Evolutionary conservation across 2,113 vertebrate species (phyloP), one percentile per base, ranked within the genome.

Genomic region (Nycticebus coucang): DNA sequence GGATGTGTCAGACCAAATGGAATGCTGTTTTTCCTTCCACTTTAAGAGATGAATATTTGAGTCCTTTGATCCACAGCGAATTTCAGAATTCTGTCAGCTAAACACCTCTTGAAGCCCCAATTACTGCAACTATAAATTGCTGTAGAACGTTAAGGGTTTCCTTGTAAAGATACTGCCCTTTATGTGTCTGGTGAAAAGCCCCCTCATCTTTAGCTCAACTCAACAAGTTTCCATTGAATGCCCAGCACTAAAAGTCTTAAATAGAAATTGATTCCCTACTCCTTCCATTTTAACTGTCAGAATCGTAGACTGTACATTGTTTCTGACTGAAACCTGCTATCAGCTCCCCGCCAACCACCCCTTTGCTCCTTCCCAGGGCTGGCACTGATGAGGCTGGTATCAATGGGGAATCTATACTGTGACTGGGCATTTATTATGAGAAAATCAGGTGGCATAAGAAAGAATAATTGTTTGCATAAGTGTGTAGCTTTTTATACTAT

Each of bases 381-480:
- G 78, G 75, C 55, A 12, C 24, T 11, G 41, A 83, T 71, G 86
- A 82, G 41, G 85, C 87, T 26, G 17, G 7, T 35, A 68, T 95
- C 95, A 28, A 18, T 22, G 33, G 95, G 87, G 89, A 35, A 92
- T 83, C 95, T 93, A 12, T 19, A 53, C 69, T 94, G 80, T 66
- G 89, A 95, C 50, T 14, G 12, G 90, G 69, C 75, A 83, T 94
- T 96, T 95, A 89, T 92, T 90, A 88, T 5, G 6, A 91, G 91
- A 78, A 96, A 96, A 93, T 87, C 93, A 82, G 74, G 91, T 82
- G 83, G 64, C 89, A 45, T 50, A 59, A 87, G 84, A 82, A 77
- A 80, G 96, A 95, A 94, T 74, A 96, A 95, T 94, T 89, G 77
- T 71, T 66, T 92, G 94, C 75, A 33, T 75, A 78, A 89, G 74